These are phyloP conservation scores for Tiaroga cobitis DNA, from an alignment of 2,797 vertebrate species.

Conservation along the genomic window DNA sequence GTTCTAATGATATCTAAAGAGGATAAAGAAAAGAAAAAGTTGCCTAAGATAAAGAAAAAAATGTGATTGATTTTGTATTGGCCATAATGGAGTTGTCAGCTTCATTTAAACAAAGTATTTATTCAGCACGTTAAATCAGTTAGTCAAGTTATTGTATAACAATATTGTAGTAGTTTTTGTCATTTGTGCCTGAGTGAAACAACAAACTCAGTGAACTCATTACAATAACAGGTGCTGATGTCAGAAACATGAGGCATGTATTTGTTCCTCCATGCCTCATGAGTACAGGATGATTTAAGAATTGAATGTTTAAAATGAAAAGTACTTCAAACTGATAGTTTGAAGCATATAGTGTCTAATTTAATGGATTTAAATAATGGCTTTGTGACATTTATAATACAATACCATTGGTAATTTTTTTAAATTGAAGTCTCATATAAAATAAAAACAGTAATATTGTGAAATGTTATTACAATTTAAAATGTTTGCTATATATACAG, in stretches of 20 bases:
- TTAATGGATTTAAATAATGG: not conserved
- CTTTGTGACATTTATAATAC: too few relatives aligned
- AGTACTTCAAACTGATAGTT: not conserved
- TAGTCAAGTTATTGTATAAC: not conserved
- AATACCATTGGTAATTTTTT: too few relatives aligned
- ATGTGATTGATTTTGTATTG: not conserved
- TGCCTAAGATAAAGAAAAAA: not conserved
- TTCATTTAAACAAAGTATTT: conserved; percentile 9
- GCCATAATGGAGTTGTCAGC: not conserved
- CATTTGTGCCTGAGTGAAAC: not conserved
- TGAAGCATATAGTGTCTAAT: not conserved
- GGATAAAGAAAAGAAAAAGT: not conserved
- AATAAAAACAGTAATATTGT: not conserved
- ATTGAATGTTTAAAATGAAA: not conserved
- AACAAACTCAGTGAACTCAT: not conserved
- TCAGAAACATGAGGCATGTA: conserved; percentile 2
- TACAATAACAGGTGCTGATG: not conserved
- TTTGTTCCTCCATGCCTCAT: not conserved
- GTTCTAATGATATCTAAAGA: conserved; percentile 10
- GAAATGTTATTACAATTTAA: too few relatives aligned
- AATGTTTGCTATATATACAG: too few relatives aligned
- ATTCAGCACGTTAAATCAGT: not conserved
- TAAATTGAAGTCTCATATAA: not conserved
- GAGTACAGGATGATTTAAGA: not conserved
- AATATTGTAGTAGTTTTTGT: not conserved